These are phyloP conservation scores for Chironomus tentans DNA, from an alignment of 2,888 invertebrate genomes.

Conservation along the genomic window DNA sequence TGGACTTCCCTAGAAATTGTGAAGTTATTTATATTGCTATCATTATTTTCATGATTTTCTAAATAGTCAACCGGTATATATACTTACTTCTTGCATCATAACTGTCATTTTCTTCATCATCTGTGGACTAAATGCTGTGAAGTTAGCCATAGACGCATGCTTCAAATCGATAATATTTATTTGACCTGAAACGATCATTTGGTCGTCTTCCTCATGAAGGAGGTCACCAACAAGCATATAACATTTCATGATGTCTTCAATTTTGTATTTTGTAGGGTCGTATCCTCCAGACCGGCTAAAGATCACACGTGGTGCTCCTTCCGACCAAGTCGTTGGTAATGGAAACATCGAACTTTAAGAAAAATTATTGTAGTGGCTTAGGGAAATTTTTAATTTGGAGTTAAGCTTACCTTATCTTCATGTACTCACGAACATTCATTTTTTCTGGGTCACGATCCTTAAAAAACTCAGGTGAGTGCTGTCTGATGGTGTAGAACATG, in stretches of 20 bases:
- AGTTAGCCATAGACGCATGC: conserved; percentile 41
- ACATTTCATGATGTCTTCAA: conserved; percentile 44
- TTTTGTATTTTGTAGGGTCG: conserved; percentile 40
- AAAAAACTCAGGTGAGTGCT: conserved; percentile 46
- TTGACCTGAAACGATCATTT: conserved; percentile 29
- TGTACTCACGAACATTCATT: not conserved
- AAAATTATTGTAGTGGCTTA: not conserved
- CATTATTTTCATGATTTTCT: no score
- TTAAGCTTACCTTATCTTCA: not conserved
- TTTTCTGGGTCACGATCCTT: conserved; percentile 27
- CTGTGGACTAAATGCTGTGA: conserved; percentile 45
- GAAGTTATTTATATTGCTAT: no score
- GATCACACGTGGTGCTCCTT: conserved; percentile 41
- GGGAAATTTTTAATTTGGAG: not conserved
- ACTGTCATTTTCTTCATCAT: conserved; percentile 47
- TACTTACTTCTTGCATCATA: conserved; percentile 45
- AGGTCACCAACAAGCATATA: conserved; percentile 49
- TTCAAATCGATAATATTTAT: conserved; percentile 41
- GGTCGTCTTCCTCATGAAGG: conserved; percentile 48
- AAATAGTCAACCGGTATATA: no score
- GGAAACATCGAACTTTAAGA: conserved; percentile 31
- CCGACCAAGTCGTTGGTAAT: conserved; percentile 32
- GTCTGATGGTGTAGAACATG: conserved; percentile 44
- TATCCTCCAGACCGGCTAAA: conserved; percentile 42
- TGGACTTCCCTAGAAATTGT: no score